A percentile compares a stretch with the other conserved stretches of the same genome.
Evolutionary conservation across 1,140 invertebrate species (phyloP).

Genomic region (Kradibia gibbosae): DNA sequence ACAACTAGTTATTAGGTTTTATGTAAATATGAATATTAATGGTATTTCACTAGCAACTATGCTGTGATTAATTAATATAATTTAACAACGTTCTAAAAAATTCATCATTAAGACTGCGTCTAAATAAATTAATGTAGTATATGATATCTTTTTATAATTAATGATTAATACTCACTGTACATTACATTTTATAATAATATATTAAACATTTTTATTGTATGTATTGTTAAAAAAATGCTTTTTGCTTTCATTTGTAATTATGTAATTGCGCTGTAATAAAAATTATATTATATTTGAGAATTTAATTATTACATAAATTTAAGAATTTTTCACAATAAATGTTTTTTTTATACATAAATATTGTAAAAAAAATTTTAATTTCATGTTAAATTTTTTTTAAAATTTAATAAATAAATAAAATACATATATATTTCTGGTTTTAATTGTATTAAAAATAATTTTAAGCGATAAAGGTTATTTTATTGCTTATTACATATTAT

Average conservation of each 20-base stretch:
- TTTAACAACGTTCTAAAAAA: neutral
- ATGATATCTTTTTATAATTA: neutral
- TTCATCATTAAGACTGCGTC: neutral
- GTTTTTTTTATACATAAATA: slow-evolving; percentile 16
- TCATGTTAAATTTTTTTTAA: neutral
- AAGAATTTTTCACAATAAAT: slow-evolving; percentile 14
- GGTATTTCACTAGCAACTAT: neutral
- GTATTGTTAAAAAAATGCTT: neutral
- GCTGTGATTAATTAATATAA: neutral
- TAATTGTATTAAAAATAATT: too few relatives aligned
- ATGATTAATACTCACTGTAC: neutral
- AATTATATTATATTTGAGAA: neutral
- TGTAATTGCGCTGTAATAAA: neutral
- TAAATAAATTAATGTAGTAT: neutral
- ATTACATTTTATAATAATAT: neutral
- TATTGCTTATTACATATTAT: too few relatives aligned
- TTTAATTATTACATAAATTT: neutral
- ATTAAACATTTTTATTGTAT: neutral
- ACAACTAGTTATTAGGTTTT: neutral
- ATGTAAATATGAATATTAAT: slow-evolving; percentile 9
- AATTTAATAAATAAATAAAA: too few relatives aligned
- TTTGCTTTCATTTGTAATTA: neutral
- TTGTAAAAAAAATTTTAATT: neutral
- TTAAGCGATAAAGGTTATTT: too few relatives aligned
- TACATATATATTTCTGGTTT: too few relatives aligned